Base-by-base conservation (phyloP, 2,888 invertebrate species). In the Strigamia crassipes region DNA sequence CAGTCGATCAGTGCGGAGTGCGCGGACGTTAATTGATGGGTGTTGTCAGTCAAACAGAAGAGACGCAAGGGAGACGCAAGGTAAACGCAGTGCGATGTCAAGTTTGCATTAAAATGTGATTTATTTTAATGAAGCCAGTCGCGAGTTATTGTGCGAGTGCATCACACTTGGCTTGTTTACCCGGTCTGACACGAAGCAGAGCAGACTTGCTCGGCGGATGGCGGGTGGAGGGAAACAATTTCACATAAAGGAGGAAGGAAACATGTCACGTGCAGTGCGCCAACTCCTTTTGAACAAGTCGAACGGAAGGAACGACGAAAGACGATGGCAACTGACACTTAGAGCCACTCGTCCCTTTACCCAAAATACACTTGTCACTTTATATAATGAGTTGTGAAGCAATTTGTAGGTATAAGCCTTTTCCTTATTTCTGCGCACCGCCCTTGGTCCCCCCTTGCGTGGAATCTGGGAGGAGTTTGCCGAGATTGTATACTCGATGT, bases 201-300 rank as follows among this genome's bases (percentile, higher is more conserved):
- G n/a, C n/a, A n/a, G n/a, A n/a, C n/a, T 34, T 34, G 42, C 42
- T 4, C 42, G 10, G 5, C 10, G 42, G 42, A 15, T 46, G 42
- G 15, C 15, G 42, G 61, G 18, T n/a, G 61, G 61, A 23, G 61
- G 61, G 61, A 61, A 61, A 61, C 61, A 61, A 61, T 61, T 61
- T 61, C 61, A 61, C 61, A 61, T 61, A 61, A 61, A 61, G 18
- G 61, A 61, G 61, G 61, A 61, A 23, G 61, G 61, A 61, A 61
- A 61, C 61, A 61, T 61, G 61, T 61, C 61, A 61, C 61, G 61
- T 61, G 61, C 61, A 61, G 61, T 61, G 61, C 61, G 61, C 61
- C 6, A 61, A 61, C 61, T 61, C 61, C 61, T 61, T 61, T 61
- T 61, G 61, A 61, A 61, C 61, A 61, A 61, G 61, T 61, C 61